These are phyloP conservation scores for Tor tambroides DNA, from an alignment of 2,113 vertebrate species.

Conservation along the genomic window DNA sequence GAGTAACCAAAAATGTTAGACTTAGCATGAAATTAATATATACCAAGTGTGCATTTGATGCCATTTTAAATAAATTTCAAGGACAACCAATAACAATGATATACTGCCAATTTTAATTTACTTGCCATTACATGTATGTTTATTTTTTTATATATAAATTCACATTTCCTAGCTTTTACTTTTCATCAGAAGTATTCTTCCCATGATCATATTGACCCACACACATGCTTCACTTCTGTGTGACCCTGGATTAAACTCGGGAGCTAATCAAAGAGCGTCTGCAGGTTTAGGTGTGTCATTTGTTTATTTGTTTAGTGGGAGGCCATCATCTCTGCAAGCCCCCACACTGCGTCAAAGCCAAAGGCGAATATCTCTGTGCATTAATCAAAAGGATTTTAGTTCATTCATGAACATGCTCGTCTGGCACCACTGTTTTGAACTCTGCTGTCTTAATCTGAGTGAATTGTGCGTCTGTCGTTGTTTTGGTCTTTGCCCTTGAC, in stretches of 20 bases:
- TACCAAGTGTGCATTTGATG: no score
- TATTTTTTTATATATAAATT: no score
- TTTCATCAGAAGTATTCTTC: background rate
- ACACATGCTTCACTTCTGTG: constrained; percentile 12
- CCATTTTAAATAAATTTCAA: no score
- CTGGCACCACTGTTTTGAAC: background rate
- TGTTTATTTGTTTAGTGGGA: constrained; percentile 46
- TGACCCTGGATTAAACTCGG: constrained; percentile 43
- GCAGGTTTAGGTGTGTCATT: constrained; percentile 11
- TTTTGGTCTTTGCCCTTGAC: constrained; percentile 61
- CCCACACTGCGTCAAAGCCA: constrained; percentile 71
- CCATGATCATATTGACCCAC: background rate
- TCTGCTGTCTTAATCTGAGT: constrained; percentile 53
- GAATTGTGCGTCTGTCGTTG: constrained; percentile 39
- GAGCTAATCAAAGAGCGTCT: constrained; percentile 33
- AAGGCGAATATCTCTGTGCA: constrained; percentile 74
- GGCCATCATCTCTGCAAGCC: constrained; percentile 51
- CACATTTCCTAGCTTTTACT: background rate
- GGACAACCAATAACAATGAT: no score
- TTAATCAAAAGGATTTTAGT: constrained; percentile 76
- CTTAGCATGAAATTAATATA: no score
- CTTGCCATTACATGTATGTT: no score
- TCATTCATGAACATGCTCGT: constrained; percentile 73
- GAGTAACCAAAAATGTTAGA: background rate
- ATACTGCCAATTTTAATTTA: no score